Base-by-base conservation (phyloP, 2,797 vertebrate genomes). In the Pangasius mekongensis region DNA sequence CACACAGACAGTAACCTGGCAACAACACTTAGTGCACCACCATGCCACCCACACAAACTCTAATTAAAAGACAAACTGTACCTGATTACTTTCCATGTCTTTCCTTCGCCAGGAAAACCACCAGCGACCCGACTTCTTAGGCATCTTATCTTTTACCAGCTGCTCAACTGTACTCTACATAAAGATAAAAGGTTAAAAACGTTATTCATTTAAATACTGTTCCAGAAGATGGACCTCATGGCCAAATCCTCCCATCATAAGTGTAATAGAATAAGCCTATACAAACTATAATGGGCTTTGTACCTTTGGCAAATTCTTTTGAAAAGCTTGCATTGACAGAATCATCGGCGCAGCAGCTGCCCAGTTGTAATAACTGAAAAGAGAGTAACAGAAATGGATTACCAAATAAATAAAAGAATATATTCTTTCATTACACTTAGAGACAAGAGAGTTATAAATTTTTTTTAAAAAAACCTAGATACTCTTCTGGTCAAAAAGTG, bases 261-360 rank as follows among this genome's bases (percentile, higher is more conserved):
- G 22, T 62, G 52, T 49, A 71, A 80, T 14, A 6, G 18, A 36
- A 47, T 27, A 16, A 9, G 36, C 14, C 22, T 62, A 69, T 24
- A 60, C 33, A 67, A 64, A 39, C 24, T 36, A 60, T 30, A 87
- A 47, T 10, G 14, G 62, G 6, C n/a, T 43, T 30, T 64, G 6
- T 95, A 99, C 99, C 97, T 98, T 96, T 11, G 98, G 98, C 80
- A 99, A 94, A 86, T 95, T 97, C 92, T 96, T 99, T 93, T 99
- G 98, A 93, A 99, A 99, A 49, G 97, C 95, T 84, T 98, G 97
- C 94, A 98, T 95, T 49, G 97, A 98, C 87, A 99, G 94, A 83
- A 99, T 91, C 95, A 99, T 97, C 5, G 99, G 98, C 87, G 97
- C 98, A 87, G 98, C 98, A 76, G 97, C 98, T 52, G 97, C 97